Percentiles rank a stretch among this genome's conserved stretches.
Evolutionary conservation across 2,113 vertebrate genomes (phyloP).

Genomic region (Tinamus guttatus): DNA sequence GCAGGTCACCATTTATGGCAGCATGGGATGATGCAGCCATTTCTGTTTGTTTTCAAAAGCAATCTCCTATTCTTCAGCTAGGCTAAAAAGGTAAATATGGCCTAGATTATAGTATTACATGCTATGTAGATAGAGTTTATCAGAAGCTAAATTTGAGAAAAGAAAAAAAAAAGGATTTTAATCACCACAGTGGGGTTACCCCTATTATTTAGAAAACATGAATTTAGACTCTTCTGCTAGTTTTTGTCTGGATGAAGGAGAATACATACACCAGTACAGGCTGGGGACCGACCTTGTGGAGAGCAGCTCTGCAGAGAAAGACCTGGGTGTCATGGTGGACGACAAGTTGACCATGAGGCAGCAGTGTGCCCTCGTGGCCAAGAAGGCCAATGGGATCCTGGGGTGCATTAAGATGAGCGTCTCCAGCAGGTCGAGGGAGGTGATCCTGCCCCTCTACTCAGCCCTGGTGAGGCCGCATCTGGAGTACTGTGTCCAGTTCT

Average conservation of each 20-base stretch:
- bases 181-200: background rate
- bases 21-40: background rate
- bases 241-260: background rate
- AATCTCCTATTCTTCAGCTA: background rate
- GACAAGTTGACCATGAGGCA: too few species aligned
- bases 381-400: too few species aligned
- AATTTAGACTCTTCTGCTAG: background rate
- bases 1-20: background rate
- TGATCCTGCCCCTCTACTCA: too few species aligned
- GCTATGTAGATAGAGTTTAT: background rate
- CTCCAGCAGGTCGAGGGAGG: too few species aligned
- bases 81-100: background rate
- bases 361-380: too few species aligned
- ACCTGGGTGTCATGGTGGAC: too few species aligned
- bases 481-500: too few species aligned
- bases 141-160: background rate
- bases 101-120: background rate
- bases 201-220: background rate
- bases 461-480: too few species aligned
- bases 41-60: background rate
- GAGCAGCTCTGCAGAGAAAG: too few species aligned
- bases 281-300: too few species aligned
- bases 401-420: too few species aligned
- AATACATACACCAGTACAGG: too few species aligned
- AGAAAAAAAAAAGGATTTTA: background rate